Base-by-base conservation (phyloP, 30 jellyfish, hydroid and myxozoan genomes). In the Morbakka virulenta region DNA sequence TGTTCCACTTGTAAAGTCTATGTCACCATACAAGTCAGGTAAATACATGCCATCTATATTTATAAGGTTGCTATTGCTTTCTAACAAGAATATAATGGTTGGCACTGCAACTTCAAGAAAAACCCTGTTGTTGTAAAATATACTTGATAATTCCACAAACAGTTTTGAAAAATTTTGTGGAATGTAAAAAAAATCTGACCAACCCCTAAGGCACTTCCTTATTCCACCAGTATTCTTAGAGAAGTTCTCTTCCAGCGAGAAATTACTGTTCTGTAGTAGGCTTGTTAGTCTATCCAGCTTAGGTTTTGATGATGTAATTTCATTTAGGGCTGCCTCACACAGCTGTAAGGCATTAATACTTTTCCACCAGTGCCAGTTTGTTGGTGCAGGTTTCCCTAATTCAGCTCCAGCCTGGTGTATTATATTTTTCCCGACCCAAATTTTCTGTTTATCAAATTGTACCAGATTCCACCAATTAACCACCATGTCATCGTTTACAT, bases 401-500 rank as follows among this genome's bases (percentile, higher is more conserved):
- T 74, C 70, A 0, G 84, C 88, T 12, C 83, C 84, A 0, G 79
- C 69, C 28, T 66, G 32, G 70, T 68, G 67, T 1, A 65, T 31
- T 3, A 64, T 74, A 4, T 67, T 81, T 50, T 84, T 53, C 23
- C 95, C 82, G 50, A 14, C 36, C 95, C 95, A 84, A 1, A 84
- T 74, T 52, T 53, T 67, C 47, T 66, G 64, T 33, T 29, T 41
- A 2, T 84, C 87, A 21, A 33, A 35, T 1, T 75, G 29, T 0
- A 84, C n/a, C 74, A 84, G 31, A 53, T 50, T 74, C 95, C 95
- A 84, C 95, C 95, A 84, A 61, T 84, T 84, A 27, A 84, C 88
- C 13, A 84, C 66, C 89, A 84, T 77, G 57, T 84, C 95, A 62
- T 84, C 95, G 35, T 84, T 84, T 22, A 77, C 80, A 35, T 84